phyloP scores from a whole-genome alignment of 1,140 invertebrate genomes.

The Anadara kagoshimensis region DNA sequence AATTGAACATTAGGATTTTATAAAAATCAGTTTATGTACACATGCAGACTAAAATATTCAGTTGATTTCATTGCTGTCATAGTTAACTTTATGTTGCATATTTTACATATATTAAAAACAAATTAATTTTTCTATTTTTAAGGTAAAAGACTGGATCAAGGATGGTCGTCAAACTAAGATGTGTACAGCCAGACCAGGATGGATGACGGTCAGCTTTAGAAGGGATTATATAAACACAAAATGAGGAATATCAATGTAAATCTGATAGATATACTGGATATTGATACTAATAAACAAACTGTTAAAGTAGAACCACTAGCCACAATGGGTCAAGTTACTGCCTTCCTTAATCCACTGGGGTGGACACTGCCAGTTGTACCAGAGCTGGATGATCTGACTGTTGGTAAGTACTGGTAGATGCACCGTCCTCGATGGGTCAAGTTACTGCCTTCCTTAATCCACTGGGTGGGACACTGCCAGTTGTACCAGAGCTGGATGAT shows the following conservation, averaged over 20 bases:
- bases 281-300: slow-evolving; percentile 79
- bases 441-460: not conserved
- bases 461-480: not conserved
- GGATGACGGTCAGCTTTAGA: slow-evolving; percentile 87
- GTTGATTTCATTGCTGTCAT: too few relatives aligned
- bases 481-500: not conserved
- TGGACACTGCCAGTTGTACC: slow-evolving; percentile 83
- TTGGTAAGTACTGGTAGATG: slow-evolving; percentile 74
- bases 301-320: slow-evolving; percentile 86
- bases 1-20: too few relatives aligned
- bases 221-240: slow-evolving; percentile 83
- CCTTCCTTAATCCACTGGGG: slow-evolving; percentile 81
- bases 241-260: slow-evolving; percentile 83
- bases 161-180: slow-evolving; percentile 78
- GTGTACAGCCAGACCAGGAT: slow-evolving; percentile 86
- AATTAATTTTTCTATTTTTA: slow-evolving; percentile 28
- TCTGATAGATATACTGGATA: slow-evolving; percentile 84
- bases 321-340: slow-evolving; percentile 87
- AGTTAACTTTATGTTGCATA: not conserved
- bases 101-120: not conserved
- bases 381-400: slow-evolving; percentile 88
- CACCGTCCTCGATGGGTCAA: not conserved
- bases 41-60: too few relatives aligned
- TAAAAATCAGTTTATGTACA: too few relatives aligned
- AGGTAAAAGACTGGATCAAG: slow-evolving; percentile 82